Evolutionary conservation across 1,140 invertebrate species (phyloP), one percentile per base, ranked within the genome.

Genomic region (Drosophila lowei): DNA sequence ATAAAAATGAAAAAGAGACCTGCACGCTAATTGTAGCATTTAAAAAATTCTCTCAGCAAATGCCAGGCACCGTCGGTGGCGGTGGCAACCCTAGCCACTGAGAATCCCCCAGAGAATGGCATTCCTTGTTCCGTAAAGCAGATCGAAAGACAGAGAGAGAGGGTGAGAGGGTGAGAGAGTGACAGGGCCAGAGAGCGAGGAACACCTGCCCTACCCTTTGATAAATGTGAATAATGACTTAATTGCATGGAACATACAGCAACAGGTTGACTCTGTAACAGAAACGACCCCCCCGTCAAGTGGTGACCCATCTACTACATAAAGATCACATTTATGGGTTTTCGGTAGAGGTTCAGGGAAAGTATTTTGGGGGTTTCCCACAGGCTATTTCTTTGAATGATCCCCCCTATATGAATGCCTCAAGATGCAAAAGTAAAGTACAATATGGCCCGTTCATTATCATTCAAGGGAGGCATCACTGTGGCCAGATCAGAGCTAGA

Each of bases 211-310:
- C 77, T 72, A 2, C 18, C 18, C 18, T 42, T 42, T 86, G 74
- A 42, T 63, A 86, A 88, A 88, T 86, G 78, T 88, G 88, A 86
- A 88, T 86, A 50, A 25, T 72, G 47, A 47, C 50, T 79, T 74
- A 86, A 80, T 85, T 80, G 67, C 46, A 72, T 49, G 61, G 46
- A 73, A 60, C 47, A 42, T 30, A 34, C n/a, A 52, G 57, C 43
- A 67, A 84, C 80, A 63, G 76, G 79, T 84, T 44, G 62, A 34
- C 57, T 44, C 15, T n/a, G 15, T 11, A 62, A 15, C 18, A 11
- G 18, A 48, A 34, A 34, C 57, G 6, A 21, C 16, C 6, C 1
- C 13, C 30, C 55, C 16, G 23, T 23, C 48, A 21, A 16, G 13
- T 41, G 15, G 65, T 30, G 28, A 8, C 8, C 28, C 28, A 30